phyloP scores from a whole-genome alignment of 2,888 invertebrate species.

The Steinernema hermaphroditum region DNA sequence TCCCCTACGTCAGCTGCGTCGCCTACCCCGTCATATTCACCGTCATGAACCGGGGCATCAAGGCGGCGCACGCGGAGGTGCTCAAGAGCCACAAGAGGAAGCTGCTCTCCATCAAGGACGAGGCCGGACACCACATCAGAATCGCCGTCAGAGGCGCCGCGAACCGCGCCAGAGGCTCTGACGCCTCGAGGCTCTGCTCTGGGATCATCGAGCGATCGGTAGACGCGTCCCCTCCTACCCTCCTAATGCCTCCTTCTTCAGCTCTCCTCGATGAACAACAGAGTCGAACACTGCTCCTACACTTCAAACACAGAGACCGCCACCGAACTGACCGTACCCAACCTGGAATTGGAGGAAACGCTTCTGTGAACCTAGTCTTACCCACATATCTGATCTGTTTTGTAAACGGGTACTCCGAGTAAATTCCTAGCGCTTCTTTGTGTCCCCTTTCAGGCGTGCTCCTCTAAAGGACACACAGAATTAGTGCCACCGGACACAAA shows the following conservation, averaged over 20 bases:
- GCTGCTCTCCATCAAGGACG: conserved; percentile 18
- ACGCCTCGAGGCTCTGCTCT: neutral
- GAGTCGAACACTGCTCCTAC: neutral
- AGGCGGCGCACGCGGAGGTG: conserved; percentile 44
- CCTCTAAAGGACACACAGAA: too few relatives aligned
- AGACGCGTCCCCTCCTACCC: neutral
- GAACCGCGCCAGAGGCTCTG: neutral
- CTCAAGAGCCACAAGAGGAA: conserved; percentile 17
- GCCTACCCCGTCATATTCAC: conserved; percentile 66
- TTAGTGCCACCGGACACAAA: too few relatives aligned
- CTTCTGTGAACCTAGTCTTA: conserved; percentile 10
- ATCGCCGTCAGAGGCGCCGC: conserved; percentile 5
- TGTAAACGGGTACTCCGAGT: conserved; percentile 1
- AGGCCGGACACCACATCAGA: conserved; percentile 21
- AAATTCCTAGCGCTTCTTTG: neutral
- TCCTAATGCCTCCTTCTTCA: neutral
- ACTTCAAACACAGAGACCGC: neutral
- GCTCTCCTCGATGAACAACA: conserved; percentile 3
- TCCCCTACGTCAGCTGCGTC: conserved; percentile 64
- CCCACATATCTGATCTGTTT: neutral
- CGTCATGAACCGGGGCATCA: conserved; percentile 51
- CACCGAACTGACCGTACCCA: conserved; percentile 10
- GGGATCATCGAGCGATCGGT: conserved; percentile 27
- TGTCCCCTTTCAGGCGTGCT: too few relatives aligned
- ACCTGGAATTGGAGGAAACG: conserved; percentile 1